Base-by-base conservation (phyloP, 1,140 invertebrate genomes). In the Drosophila neocordata region DNA sequence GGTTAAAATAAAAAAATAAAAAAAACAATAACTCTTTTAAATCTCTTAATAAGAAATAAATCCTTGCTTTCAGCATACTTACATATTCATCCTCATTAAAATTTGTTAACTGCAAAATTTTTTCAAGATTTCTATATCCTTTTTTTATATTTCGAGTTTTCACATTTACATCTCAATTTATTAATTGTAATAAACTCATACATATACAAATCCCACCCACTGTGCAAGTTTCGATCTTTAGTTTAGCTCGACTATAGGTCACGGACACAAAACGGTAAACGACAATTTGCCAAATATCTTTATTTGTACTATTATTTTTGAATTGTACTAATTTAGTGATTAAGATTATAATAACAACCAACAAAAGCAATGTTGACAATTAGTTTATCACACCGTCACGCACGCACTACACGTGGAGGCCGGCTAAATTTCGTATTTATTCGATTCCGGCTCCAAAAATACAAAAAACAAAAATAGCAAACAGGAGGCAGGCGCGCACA, bases 221-320 rank as follows among this genome's bases (percentile, higher is more conserved):
- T 48, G 41, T 48, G 41, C 41, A 20, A 48, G 18, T 11, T 60
- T 79, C 79, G 80, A 83, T 82, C 79, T 65, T 75, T 64, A 58
- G 55, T 13, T 55, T 6, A 55, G n/a, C 41, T 8, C 1, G 15
- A 69, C 70, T 73, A 57, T 37, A 70, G 80, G 79, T 84, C 79
- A 83, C 76, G 79, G 79, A 61, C 80, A 59, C 8, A 34, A 15
- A 38, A 27, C 57, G 22, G 20, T 24, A 22, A 27, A 13, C 41
- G 41, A 11, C 6, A 37, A 2, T 75, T 59, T 34, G 15, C 48
- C 27, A 41, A 44, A 37, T 48, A 24, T 8, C 22, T 18, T 31
- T 8, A 68, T 66, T 58, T 67, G 48, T 61, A 65, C 37, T 71
- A 52, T 24, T 52, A 61, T 51, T 65, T 44, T 37, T 72, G 65